A percentile compares a stretch with the other conserved stretches of the same genome.
These are phyloP conservation scores for Lamellibrachia luymesi DNA, from an alignment of 1,140 invertebrate genomes.

Conservation along the genomic window DNA sequence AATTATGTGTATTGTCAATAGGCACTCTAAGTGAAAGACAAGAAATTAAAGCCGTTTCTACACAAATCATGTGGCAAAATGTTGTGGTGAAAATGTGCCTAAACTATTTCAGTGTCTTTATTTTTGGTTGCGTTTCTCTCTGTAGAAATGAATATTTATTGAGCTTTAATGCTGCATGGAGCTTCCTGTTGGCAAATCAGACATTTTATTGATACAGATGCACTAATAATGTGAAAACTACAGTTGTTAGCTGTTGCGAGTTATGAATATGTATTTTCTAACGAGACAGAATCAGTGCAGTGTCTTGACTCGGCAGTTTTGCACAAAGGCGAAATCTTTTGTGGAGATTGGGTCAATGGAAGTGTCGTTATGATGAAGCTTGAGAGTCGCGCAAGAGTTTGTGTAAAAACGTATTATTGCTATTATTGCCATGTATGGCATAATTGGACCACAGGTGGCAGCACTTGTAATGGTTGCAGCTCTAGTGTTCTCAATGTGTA, in stretches of 20 bases:
- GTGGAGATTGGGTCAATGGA: neutral
- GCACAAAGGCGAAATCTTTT: neutral
- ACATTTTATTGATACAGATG: neutral
- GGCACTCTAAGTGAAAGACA: neutral
- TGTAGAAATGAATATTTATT: neutral
- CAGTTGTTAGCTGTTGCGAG: neutral
- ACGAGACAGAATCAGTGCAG: neutral
- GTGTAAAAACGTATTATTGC: neutral
- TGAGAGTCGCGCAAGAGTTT: neutral
- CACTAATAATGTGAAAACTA: neutral
- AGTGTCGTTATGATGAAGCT: neutral
- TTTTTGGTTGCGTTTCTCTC: neutral
- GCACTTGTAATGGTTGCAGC: neutral
- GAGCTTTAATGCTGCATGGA: neutral
- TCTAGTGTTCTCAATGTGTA: neutral
- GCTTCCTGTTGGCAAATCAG: neutral
- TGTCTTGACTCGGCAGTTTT: neutral
- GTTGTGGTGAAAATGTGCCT: neutral
- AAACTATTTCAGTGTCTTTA: neutral
- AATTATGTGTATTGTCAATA: neutral
- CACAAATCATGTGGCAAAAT: neutral
- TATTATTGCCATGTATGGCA: neutral
- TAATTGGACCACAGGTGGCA: neutral
- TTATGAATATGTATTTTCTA: neutral
- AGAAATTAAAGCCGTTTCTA: neutral